Percentiles rank a stretch among this genome's conserved stretches.
phyloP scores from a whole-genome alignment of 2,113 vertebrate species.

The Gallinago undulata region DNA sequence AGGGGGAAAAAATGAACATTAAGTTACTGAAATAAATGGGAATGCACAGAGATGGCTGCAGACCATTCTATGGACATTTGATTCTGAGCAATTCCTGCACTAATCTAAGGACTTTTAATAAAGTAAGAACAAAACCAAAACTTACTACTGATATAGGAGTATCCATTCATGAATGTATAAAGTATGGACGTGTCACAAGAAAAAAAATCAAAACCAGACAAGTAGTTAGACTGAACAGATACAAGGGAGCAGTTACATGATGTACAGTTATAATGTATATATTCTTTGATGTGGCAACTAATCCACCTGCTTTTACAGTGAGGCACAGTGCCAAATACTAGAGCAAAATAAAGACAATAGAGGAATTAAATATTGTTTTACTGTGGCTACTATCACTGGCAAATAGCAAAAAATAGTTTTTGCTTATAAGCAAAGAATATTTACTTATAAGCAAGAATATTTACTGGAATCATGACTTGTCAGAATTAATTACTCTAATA shows the following conservation, averaged over 20 bases:
- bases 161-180: background rate
- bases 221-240: background rate
- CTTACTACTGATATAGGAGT: background rate
- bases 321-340: background rate
- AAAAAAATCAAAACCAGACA: background rate
- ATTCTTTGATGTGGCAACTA: background rate
- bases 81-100: background rate
- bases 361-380: background rate
- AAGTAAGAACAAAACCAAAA: background rate
- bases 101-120: background rate
- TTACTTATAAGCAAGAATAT: background rate
- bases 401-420: background rate
- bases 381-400: background rate
- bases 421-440: no score
- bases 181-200: rapidly evolving
- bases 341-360: background rate
- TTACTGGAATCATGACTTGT: background rate
- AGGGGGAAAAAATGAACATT: background rate
- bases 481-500: background rate
- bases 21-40: background rate
- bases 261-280: background rate
- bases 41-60: background rate
- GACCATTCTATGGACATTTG: background rate
- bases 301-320: background rate
- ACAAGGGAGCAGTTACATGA: background rate